Evolutionary conservation across 64 coral and sea anemone species (phyloP), one percentile per base, ranked within the genome.

Genomic region (Montipora foliosa): DNA sequence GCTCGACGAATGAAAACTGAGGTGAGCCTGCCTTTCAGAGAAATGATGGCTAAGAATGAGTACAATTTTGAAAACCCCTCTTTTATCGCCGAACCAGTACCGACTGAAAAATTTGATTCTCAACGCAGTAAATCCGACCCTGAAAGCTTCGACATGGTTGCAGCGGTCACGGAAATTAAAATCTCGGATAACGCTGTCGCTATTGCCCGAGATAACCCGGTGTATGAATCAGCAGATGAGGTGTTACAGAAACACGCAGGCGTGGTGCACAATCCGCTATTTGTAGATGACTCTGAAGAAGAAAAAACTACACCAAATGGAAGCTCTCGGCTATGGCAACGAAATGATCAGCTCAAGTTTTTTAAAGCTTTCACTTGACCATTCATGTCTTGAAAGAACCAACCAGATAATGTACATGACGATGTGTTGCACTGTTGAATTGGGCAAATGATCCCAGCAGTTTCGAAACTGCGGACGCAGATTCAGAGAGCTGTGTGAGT

Each of bases 211-310:
- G 95, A 96, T 19, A 96, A 96, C 19, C 95, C 95, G 15, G 58
- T 93, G 57, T 96, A 93, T 78, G 95, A 96, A 77, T 84, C 95
- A 48, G 95, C 79, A 1, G 95, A 96, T 12, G 57, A 77, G 55
- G 95, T 96, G 49, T 75, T 96, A 21, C 77, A 91, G 10, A 96
- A 78, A 66, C 80, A 96, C 77, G 49, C 17, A 10, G 58, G 24
- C 29, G 79, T 93, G 53, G 87, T 89, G 21, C 83, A 87, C 58
- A 96, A 96, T 90, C 95, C 95, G 49, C 59, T 96, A 6, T 89
- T 82, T 70, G 60, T 70, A 58, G 78, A 94, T 69, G 87, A 90
- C 21, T 68, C 70, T 49, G 59, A 76, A 61, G 75, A 66, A 5
- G 78, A 84, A 44, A 25, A 72, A 71, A 52, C 25, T 2, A 8